phyloP scores from a whole-genome alignment of 2,888 invertebrate genomes.

The Leuctra nigra region DNA sequence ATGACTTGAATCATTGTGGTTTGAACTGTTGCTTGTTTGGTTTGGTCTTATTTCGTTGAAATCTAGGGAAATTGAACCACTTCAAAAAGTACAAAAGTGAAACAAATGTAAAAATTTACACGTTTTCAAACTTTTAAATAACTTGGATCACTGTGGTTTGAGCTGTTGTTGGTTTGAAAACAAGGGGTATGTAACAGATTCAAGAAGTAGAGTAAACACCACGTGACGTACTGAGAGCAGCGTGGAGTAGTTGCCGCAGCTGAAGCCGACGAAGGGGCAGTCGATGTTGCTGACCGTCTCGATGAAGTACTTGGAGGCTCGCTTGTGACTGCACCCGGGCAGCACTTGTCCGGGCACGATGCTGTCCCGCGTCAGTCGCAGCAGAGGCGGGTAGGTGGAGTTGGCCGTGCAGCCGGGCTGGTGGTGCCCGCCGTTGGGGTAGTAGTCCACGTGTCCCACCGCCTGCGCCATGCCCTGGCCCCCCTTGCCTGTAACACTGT shows the following conservation, averaged over 20 bases:
- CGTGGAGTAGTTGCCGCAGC: constrained; percentile 34
- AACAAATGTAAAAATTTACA: too few relatives aligned
- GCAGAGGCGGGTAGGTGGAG: constrained; percentile 32
- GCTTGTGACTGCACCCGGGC: constrained; percentile 42
- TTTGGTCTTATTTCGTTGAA: too few relatives aligned
- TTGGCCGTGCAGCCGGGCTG: constrained; percentile 40
- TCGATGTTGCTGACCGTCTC: constrained; percentile 37
- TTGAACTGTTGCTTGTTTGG: too few relatives aligned
- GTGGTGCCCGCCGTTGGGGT: constrained; percentile 38
- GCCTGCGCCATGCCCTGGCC: constrained; percentile 38
- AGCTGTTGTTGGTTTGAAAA: too few relatives aligned
- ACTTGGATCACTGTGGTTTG: too few relatives aligned
- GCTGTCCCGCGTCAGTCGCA: constrained; percentile 34
- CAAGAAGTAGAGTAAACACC: background rate
- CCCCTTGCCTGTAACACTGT: constrained; percentile 32
- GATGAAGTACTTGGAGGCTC: constrained; percentile 42
- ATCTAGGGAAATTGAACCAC: too few relatives aligned
- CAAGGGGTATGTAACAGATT: too few relatives aligned
- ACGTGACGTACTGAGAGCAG: too few relatives aligned
- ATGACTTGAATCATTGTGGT: too few relatives aligned
- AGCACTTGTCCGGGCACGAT: constrained; percentile 37
- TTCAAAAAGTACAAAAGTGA: too few relatives aligned
- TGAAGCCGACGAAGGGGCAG: constrained; percentile 39
- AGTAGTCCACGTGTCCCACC: constrained; percentile 41
- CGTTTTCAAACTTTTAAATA: too few relatives aligned